These are phyloP conservation scores for Drosophila subpulchrella DNA, from an alignment of 1,140 invertebrate species.

Conservation along the genomic window DNA sequence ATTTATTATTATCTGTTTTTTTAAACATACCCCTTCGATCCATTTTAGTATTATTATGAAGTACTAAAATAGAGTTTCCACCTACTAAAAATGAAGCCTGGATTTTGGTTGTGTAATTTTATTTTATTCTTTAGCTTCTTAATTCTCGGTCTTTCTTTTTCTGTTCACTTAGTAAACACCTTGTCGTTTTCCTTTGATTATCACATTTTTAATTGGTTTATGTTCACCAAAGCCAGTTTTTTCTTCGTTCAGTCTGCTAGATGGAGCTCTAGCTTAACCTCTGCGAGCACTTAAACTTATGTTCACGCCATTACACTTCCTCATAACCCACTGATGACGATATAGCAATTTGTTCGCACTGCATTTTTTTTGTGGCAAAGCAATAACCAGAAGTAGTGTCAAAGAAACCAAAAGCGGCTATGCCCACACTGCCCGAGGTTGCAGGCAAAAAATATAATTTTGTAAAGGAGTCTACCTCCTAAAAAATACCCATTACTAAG, in stretches of 20 bases:
- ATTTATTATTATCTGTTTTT: too few relatives aligned
- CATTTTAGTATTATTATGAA: too few relatives aligned
- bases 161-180: neutral
- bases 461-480: neutral
- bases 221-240: constrained; percentile 21
- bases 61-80: too few relatives aligned
- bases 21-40: too few relatives aligned
- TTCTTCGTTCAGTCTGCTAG: neutral
- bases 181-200: constrained; percentile 3
- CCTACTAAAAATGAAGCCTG: too few relatives aligned
- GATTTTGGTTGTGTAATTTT: neutral
- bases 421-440: constrained; percentile 16
- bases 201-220: constrained; percentile 48
- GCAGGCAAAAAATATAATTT: constrained; percentile 23
- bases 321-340: constrained; percentile 18
- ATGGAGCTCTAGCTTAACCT: constrained; percentile 6
- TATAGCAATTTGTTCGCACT: constrained; percentile 20
- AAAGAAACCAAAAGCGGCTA: constrained; percentile 34
- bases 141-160: constrained; percentile 5
- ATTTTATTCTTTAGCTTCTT: neutral
- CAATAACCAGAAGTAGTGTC: constrained; percentile 45
- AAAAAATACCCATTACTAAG: neutral
- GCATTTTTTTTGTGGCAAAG: constrained; percentile 42
- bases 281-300: constrained; percentile 48
- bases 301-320: constrained; percentile 43